phyloP scores from a whole-genome alignment of 2,888 invertebrate species.

The Lamproptera curius region DNA sequence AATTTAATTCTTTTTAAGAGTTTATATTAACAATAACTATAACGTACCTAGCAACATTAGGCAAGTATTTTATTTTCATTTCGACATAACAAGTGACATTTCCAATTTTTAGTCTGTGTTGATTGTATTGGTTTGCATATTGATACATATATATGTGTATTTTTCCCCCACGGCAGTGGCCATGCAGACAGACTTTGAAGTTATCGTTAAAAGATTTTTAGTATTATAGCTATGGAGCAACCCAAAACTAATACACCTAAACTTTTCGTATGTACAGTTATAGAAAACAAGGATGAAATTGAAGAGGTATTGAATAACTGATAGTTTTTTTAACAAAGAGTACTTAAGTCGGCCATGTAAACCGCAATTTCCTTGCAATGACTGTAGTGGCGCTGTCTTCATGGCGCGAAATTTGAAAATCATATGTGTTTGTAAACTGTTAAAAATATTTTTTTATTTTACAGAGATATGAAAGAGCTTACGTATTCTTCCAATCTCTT shows the following conservation, averaged over 20 bases:
- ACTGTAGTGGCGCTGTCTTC: conserved; percentile 65
- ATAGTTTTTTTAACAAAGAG: conserved; percentile 71
- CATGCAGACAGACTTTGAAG: conserved; percentile 80
- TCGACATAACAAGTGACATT: conserved; percentile 33
- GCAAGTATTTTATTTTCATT: conserved; percentile 1
- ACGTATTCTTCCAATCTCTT: conserved; percentile 85
- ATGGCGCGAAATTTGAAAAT: conserved; percentile 62
- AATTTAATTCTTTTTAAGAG: too few relatives aligned
- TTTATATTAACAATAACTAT: too few relatives aligned
- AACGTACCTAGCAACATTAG: conserved; percentile 7
- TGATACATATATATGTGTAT: conserved; percentile 55
- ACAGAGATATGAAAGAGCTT: conserved; percentile 94
- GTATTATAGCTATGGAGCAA: conserved; percentile 77
- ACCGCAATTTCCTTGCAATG: conserved; percentile 59
- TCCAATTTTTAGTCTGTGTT: conserved; percentile 31
- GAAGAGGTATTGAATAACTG: conserved; percentile 87
- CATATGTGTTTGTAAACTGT: conserved; percentile 35
- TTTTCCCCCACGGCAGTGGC: conserved; percentile 63
- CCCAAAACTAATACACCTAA: conserved; percentile 81
- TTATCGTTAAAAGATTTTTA: conserved; percentile 74
- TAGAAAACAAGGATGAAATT: conserved; percentile 93
- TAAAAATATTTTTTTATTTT: conserved; percentile 39
- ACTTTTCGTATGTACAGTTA: conserved; percentile 88
- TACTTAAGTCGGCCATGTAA: conserved; percentile 74
- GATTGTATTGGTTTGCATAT: conserved; percentile 51